Evolutionary conservation across 2,888 invertebrate genomes (phyloP), one percentile per base, ranked within the genome.

Genomic region (Panopea generosa): DNA sequence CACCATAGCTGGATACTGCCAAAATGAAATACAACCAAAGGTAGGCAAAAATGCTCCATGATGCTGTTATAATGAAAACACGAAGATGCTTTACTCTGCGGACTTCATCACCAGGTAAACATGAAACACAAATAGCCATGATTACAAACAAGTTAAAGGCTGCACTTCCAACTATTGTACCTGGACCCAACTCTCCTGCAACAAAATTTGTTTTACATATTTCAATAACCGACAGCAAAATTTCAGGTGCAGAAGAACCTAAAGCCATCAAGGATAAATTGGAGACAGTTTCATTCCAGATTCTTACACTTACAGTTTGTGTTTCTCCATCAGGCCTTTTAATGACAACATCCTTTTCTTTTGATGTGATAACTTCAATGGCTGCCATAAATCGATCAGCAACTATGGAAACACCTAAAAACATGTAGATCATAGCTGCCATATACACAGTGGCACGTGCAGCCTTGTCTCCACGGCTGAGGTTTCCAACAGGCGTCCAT

Each of bases 201-300:
- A 97, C 94, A 92, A 99, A 99, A 91, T 88, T 84, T 60, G 91
- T 91, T 50, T 98, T 98, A 93, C 96, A 97, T 92, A 99, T 98
- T 94, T 99, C 99, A 91, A 99, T 99, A 86, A 99, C 97, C 16
- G 99, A 99, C 52, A 99, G 94, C 26, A 99, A 94, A 91, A 99
- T 99, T 93, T 99, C 99, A 0, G 99, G 99, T 1, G 99, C 99
- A 87, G 98, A 99, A 24, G 99, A 99, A 2, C 99, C 99, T 66
- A 99, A 94, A 16, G 99, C 99, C 99, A 99, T 99, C 63, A 99
- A 94, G 4, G 99, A 99, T 85, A 99, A 94, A 93, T 99, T 99
- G 82, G 99, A 99, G 50, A 99, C 99, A 1, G 99, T 99, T 93
- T 99, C 99, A 93, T 99, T 99, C 99, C 99, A 99, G 72, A 99